These are phyloP conservation scores for Nysson spinosus DNA, from an alignment of 2,888 invertebrate genomes.

Conservation along the genomic window DNA sequence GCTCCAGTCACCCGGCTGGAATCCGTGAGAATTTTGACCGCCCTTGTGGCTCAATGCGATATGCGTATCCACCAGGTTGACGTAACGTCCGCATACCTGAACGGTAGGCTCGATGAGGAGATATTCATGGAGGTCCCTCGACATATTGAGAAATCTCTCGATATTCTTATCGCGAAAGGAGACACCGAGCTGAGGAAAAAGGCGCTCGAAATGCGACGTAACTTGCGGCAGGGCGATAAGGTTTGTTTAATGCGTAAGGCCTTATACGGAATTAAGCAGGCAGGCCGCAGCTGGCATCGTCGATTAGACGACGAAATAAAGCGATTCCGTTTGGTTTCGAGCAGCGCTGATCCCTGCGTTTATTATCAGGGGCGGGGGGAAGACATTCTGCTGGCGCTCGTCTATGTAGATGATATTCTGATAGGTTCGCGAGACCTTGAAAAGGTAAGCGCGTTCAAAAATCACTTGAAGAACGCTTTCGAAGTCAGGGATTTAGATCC, in stretches of 20 bases:
- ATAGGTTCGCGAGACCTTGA: not conserved
- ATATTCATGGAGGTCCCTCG: not conserved
- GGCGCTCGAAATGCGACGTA: not conserved
- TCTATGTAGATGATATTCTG: constrained; percentile 9
- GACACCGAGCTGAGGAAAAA: not conserved
- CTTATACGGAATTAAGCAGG: constrained; percentile 5
- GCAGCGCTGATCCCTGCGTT: constrained; percentile 4
- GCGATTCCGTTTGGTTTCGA: not conserved
- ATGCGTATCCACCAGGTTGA: constrained; percentile 2
- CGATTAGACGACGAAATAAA: not conserved
- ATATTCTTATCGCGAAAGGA: not conserved
- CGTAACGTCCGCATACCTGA: not conserved
- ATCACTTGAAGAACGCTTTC: not conserved
- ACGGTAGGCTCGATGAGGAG: not conserved
- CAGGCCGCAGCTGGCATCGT: constrained; percentile 7
- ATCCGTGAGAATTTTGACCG: not conserved
- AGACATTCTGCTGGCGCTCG: constrained; percentile 2
- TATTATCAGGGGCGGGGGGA: constrained; percentile 1
- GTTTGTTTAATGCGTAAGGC: not conserved
- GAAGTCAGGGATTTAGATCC: not conserved
- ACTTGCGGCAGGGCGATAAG: not conserved
- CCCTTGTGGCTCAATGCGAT: not conserved
- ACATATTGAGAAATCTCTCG: not conserved
- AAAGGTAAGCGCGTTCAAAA: not conserved
- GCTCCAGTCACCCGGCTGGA: too few relatives aligned